A percentile compares a stretch with the other conserved stretches of the same genome.
Conservation (phyloP, 2,113 vertebrate genomes). For the Rhabdomys dilectus region DNA sequence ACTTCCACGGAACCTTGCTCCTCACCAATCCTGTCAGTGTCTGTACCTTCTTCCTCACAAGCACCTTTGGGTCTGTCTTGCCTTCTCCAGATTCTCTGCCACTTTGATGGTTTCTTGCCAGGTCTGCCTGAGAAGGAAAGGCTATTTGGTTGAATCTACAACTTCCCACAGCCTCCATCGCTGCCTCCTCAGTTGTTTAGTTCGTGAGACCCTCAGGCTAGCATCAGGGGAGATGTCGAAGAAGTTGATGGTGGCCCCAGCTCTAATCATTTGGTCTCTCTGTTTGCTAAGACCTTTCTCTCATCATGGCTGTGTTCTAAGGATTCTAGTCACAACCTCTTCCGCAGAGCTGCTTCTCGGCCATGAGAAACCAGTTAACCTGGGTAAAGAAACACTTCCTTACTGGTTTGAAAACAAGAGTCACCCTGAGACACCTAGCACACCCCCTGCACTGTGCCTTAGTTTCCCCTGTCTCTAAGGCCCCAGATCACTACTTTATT, state of each 20-base stretch:
- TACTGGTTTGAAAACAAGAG: not conserved
- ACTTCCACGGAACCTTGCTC: not conserved
- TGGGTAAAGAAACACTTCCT: not conserved
- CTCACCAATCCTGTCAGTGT: not conserved
- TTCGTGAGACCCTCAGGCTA: not conserved
- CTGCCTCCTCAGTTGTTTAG: not conserved
- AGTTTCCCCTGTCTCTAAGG: not conserved
- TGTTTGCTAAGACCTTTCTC: not conserved
- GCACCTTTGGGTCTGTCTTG: not conserved
- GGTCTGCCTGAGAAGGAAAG: not conserved
- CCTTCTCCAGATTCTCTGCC: not conserved
- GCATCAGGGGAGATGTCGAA: not conserved
- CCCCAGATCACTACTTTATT: not conserved
- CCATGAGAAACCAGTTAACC: not conserved
- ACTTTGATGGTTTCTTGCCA: not conserved
- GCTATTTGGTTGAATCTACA: not conserved
- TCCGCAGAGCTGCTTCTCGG: not conserved
- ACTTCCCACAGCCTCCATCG: not conserved
- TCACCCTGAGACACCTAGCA: not conserved
- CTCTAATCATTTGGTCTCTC: not conserved
- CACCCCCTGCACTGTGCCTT: not conserved
- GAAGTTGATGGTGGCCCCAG: not conserved
- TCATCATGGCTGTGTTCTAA: not conserved
- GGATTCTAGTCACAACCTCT: not conserved
- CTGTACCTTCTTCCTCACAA: not conserved